phyloP scores from a whole-genome alignment of 2,113 vertebrate species.

The Sebastes schlegelii region DNA sequence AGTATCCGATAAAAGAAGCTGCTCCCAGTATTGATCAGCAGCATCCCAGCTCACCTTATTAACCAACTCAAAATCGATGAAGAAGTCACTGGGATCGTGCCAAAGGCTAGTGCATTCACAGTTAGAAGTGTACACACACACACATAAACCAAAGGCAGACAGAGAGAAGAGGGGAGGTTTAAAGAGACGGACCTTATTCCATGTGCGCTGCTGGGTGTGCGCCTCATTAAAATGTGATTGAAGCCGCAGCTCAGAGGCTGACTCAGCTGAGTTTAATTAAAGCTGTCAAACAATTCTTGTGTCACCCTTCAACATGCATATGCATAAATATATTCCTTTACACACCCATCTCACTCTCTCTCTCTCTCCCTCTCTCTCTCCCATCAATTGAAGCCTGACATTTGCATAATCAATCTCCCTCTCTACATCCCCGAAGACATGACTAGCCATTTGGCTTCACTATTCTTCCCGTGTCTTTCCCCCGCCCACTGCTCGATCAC shows the following conservation, averaged over 20 bases:
- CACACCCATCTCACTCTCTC: slow-evolving; percentile 29
- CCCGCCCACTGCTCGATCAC: slow-evolving; percentile 18
- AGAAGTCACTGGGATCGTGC: slow-evolving; percentile 49
- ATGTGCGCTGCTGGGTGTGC: slow-evolving; percentile 47
- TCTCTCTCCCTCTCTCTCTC: slow-evolving; percentile 18
- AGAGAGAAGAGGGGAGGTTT: slow-evolving; percentile 32
- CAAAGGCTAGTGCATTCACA: slow-evolving; percentile 58
- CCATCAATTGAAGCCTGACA: slow-evolving; percentile 45
- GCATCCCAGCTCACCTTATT: slow-evolving; percentile 68
- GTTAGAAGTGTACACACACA: slow-evolving; percentile 32
- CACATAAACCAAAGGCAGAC: slow-evolving; percentile 20
- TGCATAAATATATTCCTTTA: slow-evolving; percentile 60
- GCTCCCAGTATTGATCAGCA: slow-evolving; percentile 67
- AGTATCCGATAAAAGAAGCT: slow-evolving; percentile 55
- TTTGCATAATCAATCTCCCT: slow-evolving; percentile 43
- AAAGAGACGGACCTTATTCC: slow-evolving; percentile 57
- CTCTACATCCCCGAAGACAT: slow-evolving; percentile 45
- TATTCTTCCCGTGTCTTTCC: slow-evolving; percentile 41
- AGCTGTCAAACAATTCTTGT: slow-evolving; percentile 68
- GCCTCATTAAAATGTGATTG: slow-evolving; percentile 72
- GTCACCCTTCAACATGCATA: slow-evolving; percentile 64
- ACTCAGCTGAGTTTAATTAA: slow-evolving; percentile 78
- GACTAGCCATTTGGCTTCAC: slow-evolving; percentile 50
- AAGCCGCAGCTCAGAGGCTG: slow-evolving; percentile 62
- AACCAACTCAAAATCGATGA: slow-evolving; percentile 63